Percentiles rank a stretch among this genome's conserved stretches.
These are phyloP conservation scores for Brachionus rotundiformis DNA, from an alignment of 1,140 invertebrate genomes.

Conservation along the genomic window DNA sequence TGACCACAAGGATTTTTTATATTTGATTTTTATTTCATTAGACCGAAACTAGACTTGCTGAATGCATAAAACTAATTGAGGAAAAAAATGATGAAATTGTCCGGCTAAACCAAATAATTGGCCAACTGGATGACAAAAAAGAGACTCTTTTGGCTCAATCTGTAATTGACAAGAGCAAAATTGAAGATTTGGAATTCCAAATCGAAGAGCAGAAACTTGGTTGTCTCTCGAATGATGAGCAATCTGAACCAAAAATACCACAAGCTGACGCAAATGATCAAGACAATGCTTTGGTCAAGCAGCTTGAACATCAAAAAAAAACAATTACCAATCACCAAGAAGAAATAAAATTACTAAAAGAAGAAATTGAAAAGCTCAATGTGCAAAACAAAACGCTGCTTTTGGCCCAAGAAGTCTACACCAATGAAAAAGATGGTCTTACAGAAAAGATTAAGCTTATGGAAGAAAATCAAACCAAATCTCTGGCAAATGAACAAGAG, in stretches of 20 bases:
- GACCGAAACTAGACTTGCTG: slow-evolving; percentile 57
- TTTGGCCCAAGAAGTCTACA: slow-evolving; percentile 18
- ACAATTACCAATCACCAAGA: neutral
- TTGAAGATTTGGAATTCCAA: slow-evolving; percentile 86
- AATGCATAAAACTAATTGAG: slow-evolving; percentile 66
- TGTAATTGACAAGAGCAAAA: slow-evolving; percentile 65
- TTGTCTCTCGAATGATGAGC: slow-evolving; percentile 38
- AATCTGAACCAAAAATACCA: neutral
- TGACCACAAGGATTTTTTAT: neutral
- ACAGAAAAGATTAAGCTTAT: slow-evolving; percentile 60
- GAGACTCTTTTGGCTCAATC: slow-evolving; percentile 58
- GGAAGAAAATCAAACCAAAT: slow-evolving; percentile 65
- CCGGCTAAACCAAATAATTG: slow-evolving; percentile 57
- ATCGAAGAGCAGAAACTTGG: slow-evolving; percentile 79
- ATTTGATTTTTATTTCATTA: neutral
- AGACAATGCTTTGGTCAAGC: neutral
- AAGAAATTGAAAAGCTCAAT: slow-evolving; percentile 30
- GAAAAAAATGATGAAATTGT: slow-evolving; percentile 59
- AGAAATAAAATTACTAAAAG: slow-evolving; percentile 48
- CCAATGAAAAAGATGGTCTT: slow-evolving; percentile 3
- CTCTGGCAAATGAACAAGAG: slow-evolving; percentile 64
- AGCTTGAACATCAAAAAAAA: slow-evolving; percentile 42
- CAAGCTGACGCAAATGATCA: neutral
- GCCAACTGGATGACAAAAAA: slow-evolving; percentile 76
- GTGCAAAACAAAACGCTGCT: neutral